Base-by-base conservation (phyloP, 1,140 invertebrate species). In the Atta texana region DNA sequence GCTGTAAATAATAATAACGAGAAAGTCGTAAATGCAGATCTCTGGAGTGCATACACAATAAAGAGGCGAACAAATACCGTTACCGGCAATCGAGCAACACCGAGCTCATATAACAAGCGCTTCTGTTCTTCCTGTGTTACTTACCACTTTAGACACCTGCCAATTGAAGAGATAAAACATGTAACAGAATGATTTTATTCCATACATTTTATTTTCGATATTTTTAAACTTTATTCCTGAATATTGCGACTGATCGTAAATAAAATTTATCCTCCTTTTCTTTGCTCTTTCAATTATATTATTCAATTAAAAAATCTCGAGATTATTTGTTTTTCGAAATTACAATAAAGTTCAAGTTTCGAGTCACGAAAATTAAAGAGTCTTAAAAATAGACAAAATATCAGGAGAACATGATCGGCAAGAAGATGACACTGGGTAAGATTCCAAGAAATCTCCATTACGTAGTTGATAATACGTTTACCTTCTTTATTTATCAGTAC, bases 41-140 rank as follows among this genome's bases (percentile, higher is more conserved):
- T 66, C 18, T 34, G 1, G 5, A 16, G 3, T 28, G 69, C 24
- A 18, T 18, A 28, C 5, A 10, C 34, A 21, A 69, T 16, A 2
- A 49, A 69, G 39, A 44, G 3, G 3, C 3, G 14, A 51, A 3
- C 12, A 49, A 69, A 69, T 69, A 69, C 6, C 21, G 39, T 69
- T 51, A 69, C 21, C 66, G 5, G 21, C 66, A 51, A 69, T 69
- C 44, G 57, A 77, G 12, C 53, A 74, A 31, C 28, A 34, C 12
- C 14, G 10, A 49, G 34, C 18, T 16, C 6, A 6, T 7, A 3
- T 64, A 12, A 44, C 12, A 34, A 7, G 28, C 5, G 3, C 6
- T 69, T 51, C 14, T 69, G 14, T 51, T 24, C 39, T 69, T 69
- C 39, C 21, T 69, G 12, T 69, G 8, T 39, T 39, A 69, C 39